phyloP scores from a whole-genome alignment of 2,797 vertebrate genomes.

The Botia kubotai region DNA sequence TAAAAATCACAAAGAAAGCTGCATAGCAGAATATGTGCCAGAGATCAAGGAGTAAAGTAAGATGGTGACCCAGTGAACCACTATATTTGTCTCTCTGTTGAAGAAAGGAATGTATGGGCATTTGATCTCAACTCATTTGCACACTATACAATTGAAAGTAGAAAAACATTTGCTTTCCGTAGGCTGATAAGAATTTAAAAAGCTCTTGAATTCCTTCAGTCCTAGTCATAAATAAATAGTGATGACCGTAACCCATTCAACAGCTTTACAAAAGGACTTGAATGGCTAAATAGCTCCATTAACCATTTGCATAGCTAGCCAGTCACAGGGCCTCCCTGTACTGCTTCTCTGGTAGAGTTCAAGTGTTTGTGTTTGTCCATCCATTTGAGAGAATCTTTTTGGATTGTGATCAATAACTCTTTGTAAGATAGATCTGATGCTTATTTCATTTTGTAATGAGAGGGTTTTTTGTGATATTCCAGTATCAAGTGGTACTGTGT shows the following conservation, averaged over 20 bases:
- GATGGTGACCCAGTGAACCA: conserved; percentile 8
- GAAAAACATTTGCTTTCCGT: conserved; percentile 11
- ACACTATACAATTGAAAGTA: conserved; percentile 36
- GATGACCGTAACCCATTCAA: conserved; percentile 28
- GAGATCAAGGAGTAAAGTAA: conserved; percentile 21
- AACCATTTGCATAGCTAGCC: conserved; percentile 36
- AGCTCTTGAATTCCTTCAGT: conserved; percentile 26
- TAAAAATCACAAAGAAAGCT: neutral
- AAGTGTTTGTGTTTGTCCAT: conserved; percentile 20
- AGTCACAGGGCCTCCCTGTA: conserved; percentile 18
- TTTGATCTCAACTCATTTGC: conserved; percentile 7
- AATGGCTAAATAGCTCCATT: conserved; percentile 36
- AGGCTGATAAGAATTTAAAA: conserved; percentile 28
- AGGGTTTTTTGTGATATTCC: neutral
- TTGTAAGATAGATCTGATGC: neutral
- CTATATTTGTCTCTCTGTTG: conserved; percentile 31
- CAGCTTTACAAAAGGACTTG: conserved; percentile 20
- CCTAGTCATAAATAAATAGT: conserved; percentile 29
- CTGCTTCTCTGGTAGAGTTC: conserved; percentile 44
- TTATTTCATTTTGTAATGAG: neutral
- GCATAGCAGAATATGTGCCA: neutral
- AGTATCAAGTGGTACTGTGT: conserved; percentile 9
- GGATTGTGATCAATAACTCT: conserved; percentile 25
- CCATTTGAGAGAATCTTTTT: conserved; percentile 17
- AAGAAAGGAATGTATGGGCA: neutral